Evolutionary conservation across 1,140 invertebrate genomes (phyloP).

Genomic region (Drosophila kohkoa): DNA sequence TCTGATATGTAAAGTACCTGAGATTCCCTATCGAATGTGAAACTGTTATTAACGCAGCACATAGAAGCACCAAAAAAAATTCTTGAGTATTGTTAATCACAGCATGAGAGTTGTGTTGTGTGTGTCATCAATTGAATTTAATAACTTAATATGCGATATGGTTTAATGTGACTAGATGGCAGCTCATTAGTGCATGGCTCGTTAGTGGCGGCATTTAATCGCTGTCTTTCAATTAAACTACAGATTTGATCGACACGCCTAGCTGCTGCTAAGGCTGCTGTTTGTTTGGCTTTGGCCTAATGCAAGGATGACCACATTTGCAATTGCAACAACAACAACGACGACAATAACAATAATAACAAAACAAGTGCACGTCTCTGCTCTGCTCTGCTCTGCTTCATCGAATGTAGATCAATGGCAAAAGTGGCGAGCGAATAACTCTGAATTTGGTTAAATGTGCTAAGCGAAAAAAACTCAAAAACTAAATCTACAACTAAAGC

Average conservation of each 20-base stretch:
- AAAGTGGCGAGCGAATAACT: constrained; percentile 49
- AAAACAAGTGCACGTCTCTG: constrained; percentile 60
- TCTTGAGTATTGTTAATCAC: constrained; percentile 20
- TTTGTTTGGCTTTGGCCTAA: constrained; percentile 18
- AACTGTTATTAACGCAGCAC: constrained; percentile 8
- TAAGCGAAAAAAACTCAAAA: constrained; percentile 1
- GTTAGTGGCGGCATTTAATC: constrained; percentile 22
- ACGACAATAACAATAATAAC: constrained; percentile 6
- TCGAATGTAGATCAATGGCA: constrained; percentile 79
- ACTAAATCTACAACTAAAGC: constrained; percentile 44
- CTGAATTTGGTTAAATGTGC: constrained; percentile 74
- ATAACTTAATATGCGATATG: constrained; percentile 20
- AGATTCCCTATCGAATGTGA: not conserved
- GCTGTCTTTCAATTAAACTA: constrained; percentile 22
- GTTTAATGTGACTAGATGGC: constrained; percentile 6
- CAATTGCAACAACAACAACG: constrained; percentile 9
- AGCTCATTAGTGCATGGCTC: constrained; percentile 28
- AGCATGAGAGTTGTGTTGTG: not conserved
- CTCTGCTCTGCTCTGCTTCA: constrained; percentile 1
- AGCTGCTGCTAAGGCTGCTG: constrained; percentile 2
- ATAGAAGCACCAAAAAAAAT: not conserved
- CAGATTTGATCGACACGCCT: constrained; percentile 16
- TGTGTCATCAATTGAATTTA: constrained; percentile 12
- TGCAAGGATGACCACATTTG: constrained; percentile 76
- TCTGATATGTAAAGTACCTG: constrained; percentile 1